These are phyloP conservation scores for Acridotheres tristis DNA, from an alignment of 2,797 vertebrate species.

Conservation along the genomic window DNA sequence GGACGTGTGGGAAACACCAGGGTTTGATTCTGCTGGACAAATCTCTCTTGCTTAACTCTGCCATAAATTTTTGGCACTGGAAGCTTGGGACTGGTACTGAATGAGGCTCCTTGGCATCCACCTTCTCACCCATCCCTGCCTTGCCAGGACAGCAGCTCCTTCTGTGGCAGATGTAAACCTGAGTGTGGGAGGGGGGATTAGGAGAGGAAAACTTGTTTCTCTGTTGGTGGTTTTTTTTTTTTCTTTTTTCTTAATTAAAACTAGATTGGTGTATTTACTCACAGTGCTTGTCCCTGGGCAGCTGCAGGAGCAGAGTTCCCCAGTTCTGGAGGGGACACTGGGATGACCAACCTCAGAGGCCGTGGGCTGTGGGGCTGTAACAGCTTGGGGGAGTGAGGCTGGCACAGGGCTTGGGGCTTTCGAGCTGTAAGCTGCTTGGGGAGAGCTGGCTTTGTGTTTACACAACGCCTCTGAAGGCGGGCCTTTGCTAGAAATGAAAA, in stretches of 20 bases:
- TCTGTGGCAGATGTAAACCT: neutral
- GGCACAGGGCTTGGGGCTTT: neutral
- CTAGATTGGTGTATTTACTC: neutral
- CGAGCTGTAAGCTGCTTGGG: conserved; percentile 29
- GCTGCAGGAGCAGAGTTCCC: neutral
- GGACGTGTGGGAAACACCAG: rapidly evolving
- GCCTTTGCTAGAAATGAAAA: neutral
- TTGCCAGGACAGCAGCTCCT: neutral
- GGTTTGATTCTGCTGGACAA: neutral
- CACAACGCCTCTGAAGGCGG: neutral
- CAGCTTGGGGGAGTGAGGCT: neutral
- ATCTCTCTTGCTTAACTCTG: neutral
- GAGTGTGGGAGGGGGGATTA: neutral
- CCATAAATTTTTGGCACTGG: rapidly evolving
- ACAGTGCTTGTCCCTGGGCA: rapidly evolving
- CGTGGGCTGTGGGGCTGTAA: rapidly evolving
- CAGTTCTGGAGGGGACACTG: rapidly evolving
- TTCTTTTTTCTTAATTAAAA: neutral
- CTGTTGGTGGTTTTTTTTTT: rapidly evolving
- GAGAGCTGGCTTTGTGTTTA: conserved; percentile 8
- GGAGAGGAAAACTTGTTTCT: neutral
- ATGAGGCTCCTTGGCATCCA: neutral
- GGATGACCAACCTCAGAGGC: neutral
- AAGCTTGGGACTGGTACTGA: neutral
- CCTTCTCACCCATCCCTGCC: neutral